These are phyloP conservation scores for Pediacus dermestoides DNA, from an alignment of 2,888 invertebrate genomes.

Conservation along the genomic window DNA sequence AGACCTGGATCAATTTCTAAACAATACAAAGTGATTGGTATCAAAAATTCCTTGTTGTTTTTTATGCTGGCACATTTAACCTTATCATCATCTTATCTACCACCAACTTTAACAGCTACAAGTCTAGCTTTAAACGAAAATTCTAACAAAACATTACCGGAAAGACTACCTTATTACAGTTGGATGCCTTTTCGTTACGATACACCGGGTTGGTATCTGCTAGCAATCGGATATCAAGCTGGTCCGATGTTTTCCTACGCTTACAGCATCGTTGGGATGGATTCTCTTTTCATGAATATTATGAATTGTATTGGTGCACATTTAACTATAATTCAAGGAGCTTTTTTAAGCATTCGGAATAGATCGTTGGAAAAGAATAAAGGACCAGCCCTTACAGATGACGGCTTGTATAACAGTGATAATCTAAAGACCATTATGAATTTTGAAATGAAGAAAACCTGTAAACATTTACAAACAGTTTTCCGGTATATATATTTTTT, in stretches of 20 bases:
- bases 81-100: slow-evolving; percentile 37
- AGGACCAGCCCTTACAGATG: slow-evolving; percentile 8
- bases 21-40: slow-evolving; percentile 33
- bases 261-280: slow-evolving; percentile 41
- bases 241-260: slow-evolving; percentile 41
- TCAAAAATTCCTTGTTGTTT: slow-evolving; percentile 35
- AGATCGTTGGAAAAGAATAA: slow-evolving; percentile 23
- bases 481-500: slow-evolving; percentile 29
- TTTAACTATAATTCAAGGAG: slow-evolving; percentile 40
- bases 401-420: slow-evolving; percentile 16
- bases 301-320: slow-evolving; percentile 42
- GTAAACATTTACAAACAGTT: slow-evolving; percentile 39
- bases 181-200: slow-evolving; percentile 44
- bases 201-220: slow-evolving; percentile 33
- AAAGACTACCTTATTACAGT: slow-evolving; percentile 37
- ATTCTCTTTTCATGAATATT: slow-evolving; percentile 42
- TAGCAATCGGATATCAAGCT: slow-evolving; percentile 42
- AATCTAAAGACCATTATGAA: slow-evolving; percentile 28
- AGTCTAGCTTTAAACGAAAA: slow-evolving; percentile 18
- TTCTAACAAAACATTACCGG: slow-evolving; percentile 20
- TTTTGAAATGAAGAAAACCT: slow-evolving; percentile 37
- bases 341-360: slow-evolving; percentile 35
- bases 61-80: slow-evolving; percentile 38
- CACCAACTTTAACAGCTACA: slow-evolving; percentile 29
- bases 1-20: slow-evolving; percentile 29